A percentile compares a stretch with the other conserved stretches of the same genome.
These are phyloP conservation scores for Dendrophyllia cribrosa DNA, from an alignment of 64 coral and sea anemone species.

Conservation along the genomic window DNA sequence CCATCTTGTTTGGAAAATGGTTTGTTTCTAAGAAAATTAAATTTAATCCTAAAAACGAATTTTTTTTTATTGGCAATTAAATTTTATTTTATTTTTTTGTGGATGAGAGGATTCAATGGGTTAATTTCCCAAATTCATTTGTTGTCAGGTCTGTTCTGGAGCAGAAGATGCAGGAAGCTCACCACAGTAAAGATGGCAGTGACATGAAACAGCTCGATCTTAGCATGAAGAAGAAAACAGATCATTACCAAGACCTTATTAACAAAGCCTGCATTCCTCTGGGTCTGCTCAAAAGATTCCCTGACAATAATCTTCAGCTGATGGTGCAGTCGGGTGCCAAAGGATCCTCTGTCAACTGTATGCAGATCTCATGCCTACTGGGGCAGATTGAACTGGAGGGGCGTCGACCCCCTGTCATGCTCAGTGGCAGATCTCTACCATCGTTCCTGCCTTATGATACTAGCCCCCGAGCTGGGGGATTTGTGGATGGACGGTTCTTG, in stretches of 20 bases:
- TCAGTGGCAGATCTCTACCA: constrained; percentile 91
- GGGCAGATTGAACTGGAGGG: constrained; percentile 99
- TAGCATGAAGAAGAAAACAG: constrained; percentile 91
- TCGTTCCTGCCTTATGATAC: constrained; percentile 96
- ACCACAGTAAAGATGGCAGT: constrained; percentile 82
- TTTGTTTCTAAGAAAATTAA: too few species aligned
- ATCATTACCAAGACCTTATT: constrained; percentile 88
- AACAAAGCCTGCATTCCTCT: constrained; percentile 92
- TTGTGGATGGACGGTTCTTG: constrained; percentile 96
- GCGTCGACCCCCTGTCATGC: constrained; percentile 92
- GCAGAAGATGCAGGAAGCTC: constrained; percentile 66
- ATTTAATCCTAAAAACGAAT: too few species aligned
- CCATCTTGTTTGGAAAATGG: too few species aligned
- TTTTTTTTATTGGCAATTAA: not conserved
- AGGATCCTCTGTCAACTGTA: constrained; percentile 94
- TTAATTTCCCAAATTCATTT: too few species aligned
- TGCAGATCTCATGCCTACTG: constrained; percentile 94
- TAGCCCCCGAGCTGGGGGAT: constrained; percentile 91
- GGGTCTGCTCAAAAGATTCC: constrained; percentile 82
- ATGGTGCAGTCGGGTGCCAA: constrained; percentile 97
- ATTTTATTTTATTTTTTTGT: not conserved
- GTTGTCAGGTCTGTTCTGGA: constrained; percentile 55
- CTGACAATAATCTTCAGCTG: constrained; percentile 94
- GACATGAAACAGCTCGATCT: constrained; percentile 96
- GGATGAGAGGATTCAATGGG: too few species aligned